Conservation (phyloP, 2,113 vertebrate genomes). For the Struthio camelus region DNA sequence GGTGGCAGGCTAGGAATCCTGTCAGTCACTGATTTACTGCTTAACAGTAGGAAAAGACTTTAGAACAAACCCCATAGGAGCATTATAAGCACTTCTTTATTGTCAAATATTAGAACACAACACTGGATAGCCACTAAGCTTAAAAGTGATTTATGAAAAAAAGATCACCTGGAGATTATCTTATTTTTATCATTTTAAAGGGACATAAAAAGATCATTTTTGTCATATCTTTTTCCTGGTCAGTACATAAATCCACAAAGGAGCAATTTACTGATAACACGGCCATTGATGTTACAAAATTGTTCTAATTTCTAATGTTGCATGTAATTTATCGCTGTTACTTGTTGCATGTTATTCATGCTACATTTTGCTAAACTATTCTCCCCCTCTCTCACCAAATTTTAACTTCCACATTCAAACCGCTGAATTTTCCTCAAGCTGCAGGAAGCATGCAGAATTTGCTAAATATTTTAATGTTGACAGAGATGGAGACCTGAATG, state of each 20-base stretch:
- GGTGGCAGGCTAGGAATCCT: slow-evolving; percentile 53
- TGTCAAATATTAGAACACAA: slow-evolving; percentile 65
- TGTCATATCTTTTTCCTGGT: slow-evolving; percentile 47
- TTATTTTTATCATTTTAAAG: slow-evolving; percentile 69
- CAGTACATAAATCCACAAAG: slow-evolving; percentile 62
- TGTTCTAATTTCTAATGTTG: slow-evolving; percentile 48
- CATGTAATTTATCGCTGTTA: slow-evolving; percentile 51
- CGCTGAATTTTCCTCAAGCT: slow-evolving; percentile 54
- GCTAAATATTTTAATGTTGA: slow-evolving; percentile 63
- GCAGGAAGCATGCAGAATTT: slow-evolving; percentile 55
- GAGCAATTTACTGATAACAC: slow-evolving; percentile 65
- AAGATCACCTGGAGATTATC: slow-evolving; percentile 60
- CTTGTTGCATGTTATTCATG: slow-evolving; percentile 21
- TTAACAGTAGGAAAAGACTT: slow-evolving; percentile 56
- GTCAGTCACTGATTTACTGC: slow-evolving; percentile 73
- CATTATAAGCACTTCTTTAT: slow-evolving; percentile 65
- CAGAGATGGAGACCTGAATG: slow-evolving; percentile 52
- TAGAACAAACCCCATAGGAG: slow-evolving; percentile 53
- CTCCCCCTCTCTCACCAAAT: not conserved
- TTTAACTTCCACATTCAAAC: slow-evolving; percentile 57
- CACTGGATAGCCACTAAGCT: slow-evolving; percentile 58
- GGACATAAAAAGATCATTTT: slow-evolving; percentile 63
- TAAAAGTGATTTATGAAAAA: slow-evolving; percentile 72
- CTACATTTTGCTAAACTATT: slow-evolving; percentile 31
- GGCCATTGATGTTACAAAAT: slow-evolving; percentile 22